A percentile compares a stretch with the other conserved stretches of the same genome.
phyloP scores from a whole-genome alignment of 2,113 vertebrate species.

The Sturnira hondurensis region DNA sequence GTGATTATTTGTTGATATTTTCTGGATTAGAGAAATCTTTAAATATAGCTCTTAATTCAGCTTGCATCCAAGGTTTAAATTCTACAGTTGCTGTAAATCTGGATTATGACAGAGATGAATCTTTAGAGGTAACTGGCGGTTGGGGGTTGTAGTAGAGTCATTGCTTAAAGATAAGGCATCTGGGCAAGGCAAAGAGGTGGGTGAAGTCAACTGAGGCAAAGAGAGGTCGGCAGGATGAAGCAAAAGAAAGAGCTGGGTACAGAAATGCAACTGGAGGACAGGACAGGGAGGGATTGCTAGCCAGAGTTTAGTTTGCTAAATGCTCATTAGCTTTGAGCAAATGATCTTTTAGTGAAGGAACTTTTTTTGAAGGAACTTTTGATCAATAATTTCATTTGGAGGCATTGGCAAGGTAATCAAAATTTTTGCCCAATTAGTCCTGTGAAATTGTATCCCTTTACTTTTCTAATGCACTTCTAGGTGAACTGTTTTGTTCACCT shows the following conservation, averaged over 20 bases:
- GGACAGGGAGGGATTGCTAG: neutral
- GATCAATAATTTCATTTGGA: neutral
- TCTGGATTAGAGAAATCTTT: neutral
- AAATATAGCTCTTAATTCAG: neutral
- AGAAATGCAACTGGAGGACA: neutral
- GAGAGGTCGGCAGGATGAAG: neutral
- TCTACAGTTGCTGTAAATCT: neutral
- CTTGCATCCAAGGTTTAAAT: neutral
- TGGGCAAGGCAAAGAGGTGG: neutral
- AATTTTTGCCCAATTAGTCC: neutral
- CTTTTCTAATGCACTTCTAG: neutral
- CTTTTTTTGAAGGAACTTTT: neutral
- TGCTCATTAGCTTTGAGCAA: neutral
- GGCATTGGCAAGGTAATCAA: neutral
- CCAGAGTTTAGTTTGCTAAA: neutral
- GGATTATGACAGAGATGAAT: neutral
- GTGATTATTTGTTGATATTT: neutral
- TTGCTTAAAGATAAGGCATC: neutral
- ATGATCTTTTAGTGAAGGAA: neutral
- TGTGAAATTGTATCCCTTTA: neutral
- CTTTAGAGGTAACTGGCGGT: neutral
- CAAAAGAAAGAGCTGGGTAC: neutral
- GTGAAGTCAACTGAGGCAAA: neutral
- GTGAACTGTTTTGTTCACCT: neutral
- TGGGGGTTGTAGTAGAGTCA: neutral